These are phyloP conservation scores for Aptenodytes patagonicus DNA, from an alignment of 2,113 vertebrate species.

Conservation along the genomic window DNA sequence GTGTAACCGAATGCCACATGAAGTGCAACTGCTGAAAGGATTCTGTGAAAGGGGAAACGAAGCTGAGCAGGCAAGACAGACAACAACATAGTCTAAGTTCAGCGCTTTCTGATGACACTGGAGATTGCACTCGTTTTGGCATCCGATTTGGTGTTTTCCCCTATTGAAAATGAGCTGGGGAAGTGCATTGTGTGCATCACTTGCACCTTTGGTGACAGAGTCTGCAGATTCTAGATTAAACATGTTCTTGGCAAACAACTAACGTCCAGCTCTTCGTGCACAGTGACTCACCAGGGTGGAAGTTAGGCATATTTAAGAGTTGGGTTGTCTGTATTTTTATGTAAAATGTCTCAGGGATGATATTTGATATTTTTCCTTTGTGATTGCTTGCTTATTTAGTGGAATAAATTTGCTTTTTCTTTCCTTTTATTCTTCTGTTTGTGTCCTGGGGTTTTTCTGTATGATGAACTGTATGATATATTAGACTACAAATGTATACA, in stretches of 20 bases:
- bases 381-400: not conserved
- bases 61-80: not conserved
- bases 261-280: not conserved
- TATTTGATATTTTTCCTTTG: not conserved
- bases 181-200: not conserved
- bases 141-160: slow-evolving; percentile 10
- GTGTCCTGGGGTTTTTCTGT: not conserved
- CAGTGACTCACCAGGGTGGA: not conserved
- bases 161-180: not conserved
- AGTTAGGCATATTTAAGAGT: not conserved
- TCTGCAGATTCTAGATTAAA: slow-evolving; percentile 3
- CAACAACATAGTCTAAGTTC: not conserved
- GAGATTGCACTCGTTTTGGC: not conserved
- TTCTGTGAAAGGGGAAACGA: not conserved
- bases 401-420: not conserved
- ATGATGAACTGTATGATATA: not conserved
- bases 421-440: not conserved
- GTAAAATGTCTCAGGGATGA: not conserved
- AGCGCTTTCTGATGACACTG: slow-evolving; percentile 7
- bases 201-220: not conserved
- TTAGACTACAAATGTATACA: not conserved
- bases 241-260: not conserved
- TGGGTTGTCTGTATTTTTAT: not conserved
- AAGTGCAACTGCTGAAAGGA: slow-evolving; percentile 27
- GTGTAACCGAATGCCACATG: slow-evolving; percentile 18